These are phyloP conservation scores for Brachionichthys hirsutus DNA, from an alignment of 2,113 vertebrate genomes.

Conservation along the genomic window DNA sequence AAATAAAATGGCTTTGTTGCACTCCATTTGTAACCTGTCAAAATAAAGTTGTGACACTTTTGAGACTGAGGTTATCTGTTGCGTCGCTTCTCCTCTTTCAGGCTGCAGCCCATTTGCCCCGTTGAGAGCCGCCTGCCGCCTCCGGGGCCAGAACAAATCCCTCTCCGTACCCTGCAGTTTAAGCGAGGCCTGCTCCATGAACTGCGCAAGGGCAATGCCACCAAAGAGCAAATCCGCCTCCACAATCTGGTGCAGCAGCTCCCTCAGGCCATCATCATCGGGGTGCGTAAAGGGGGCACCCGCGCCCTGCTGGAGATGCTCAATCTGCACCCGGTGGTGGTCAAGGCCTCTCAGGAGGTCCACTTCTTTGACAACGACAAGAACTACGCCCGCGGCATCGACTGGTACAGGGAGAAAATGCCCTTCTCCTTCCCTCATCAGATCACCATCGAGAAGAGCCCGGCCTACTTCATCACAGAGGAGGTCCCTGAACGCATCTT, in stretches of 20 bases:
- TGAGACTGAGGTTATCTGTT: too few relatives aligned
- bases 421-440: slow-evolving; percentile 94
- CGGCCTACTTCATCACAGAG: slow-evolving; percentile 94
- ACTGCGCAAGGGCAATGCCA: slow-evolving; percentile 85
- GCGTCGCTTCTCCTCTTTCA: slow-evolving; percentile 55
- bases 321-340: slow-evolving; percentile 92
- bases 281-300: slow-evolving; percentile 93
- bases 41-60: too few relatives aligned
- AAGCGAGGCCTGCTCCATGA: slow-evolving; percentile 87
- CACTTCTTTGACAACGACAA: slow-evolving; percentile 97
- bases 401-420: slow-evolving; percentile 97
- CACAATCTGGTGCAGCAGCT: slow-evolving; percentile 92
- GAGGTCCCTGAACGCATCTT: slow-evolving; percentile 97
- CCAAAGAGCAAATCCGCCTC: slow-evolving; percentile 86
- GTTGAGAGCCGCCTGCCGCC: slow-evolving; percentile 80
- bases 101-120: slow-evolving; percentile 89
- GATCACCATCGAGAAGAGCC: slow-evolving; percentile 98
- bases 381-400: slow-evolving; percentile 91
- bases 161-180: slow-evolving; percentile 85
- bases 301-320: slow-evolving; percentile 95
- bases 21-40: too few relatives aligned
- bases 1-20: too few relatives aligned
- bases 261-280: slow-evolving; percentile 94
- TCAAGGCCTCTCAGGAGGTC: slow-evolving; percentile 97
- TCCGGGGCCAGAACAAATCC: slow-evolving; percentile 81